phyloP scores from a whole-genome alignment of 2,888 invertebrate genomes.

The Idaea dimidiata region DNA sequence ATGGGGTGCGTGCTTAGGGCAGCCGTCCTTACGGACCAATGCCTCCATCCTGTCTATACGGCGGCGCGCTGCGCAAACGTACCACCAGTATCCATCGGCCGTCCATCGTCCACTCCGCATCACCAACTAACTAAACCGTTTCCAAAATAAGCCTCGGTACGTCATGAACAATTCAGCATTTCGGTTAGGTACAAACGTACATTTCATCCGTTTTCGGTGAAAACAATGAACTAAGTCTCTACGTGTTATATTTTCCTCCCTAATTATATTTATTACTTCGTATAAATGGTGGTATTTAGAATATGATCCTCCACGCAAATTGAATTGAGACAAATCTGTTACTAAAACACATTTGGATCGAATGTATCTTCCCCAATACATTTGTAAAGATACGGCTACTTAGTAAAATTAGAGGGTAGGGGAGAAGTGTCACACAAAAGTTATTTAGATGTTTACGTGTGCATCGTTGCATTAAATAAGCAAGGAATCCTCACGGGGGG shows the following conservation, averaged over 20 bases:
- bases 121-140: not conserved
- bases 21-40: slow-evolving; percentile 27
- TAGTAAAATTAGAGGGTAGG: slow-evolving; percentile 78
- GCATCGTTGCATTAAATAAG: slow-evolving; percentile 80
- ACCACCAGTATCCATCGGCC: not conserved
- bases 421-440: slow-evolving; percentile 78
- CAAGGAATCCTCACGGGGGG: slow-evolving; percentile 74
- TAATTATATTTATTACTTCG: not conserved
- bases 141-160: not conserved
- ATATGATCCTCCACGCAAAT: slow-evolving; percentile 14
- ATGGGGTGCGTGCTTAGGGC: slow-evolving; percentile 59
- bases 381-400: slow-evolving; percentile 78
- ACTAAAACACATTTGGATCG: slow-evolving; percentile 60
- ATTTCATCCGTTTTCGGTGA: not conserved
- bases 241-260: not conserved
- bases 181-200: not conserved
- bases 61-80: slow-evolving; percentile 15
- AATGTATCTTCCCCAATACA: slow-evolving; percentile 66
- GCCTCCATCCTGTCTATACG: slow-evolving; percentile 23
- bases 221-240: not conserved
- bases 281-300: not conserved
- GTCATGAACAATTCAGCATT: not conserved
- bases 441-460: slow-evolving; percentile 81
- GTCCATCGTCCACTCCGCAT: not conserved
- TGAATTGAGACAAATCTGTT: slow-evolving; percentile 48